A percentile compares a stretch with the other conserved stretches of the same genome.
These are phyloP conservation scores for Arrhopalites spinosus DNA, from an alignment of 2,888 invertebrate genomes.

Conservation along the genomic window DNA sequence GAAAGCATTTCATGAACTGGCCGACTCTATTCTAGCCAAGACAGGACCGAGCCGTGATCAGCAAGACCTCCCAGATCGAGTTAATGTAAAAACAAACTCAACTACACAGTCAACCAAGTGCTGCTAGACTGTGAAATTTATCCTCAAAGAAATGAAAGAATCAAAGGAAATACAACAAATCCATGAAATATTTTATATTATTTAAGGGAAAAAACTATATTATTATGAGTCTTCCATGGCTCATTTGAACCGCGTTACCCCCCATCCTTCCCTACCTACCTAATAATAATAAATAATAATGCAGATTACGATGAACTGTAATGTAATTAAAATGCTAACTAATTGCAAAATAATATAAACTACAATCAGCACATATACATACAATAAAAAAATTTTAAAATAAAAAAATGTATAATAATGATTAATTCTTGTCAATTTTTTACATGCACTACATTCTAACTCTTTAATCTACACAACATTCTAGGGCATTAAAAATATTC, in stretches of 20 bases:
- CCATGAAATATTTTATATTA: slow-evolving; percentile 17
- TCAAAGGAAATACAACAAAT: slow-evolving; percentile 4
- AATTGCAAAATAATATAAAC: no score
- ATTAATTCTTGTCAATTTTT: no score
- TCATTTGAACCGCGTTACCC: slow-evolving; percentile 32
- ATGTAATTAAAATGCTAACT: no score
- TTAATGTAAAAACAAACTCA: slow-evolving; percentile 32
- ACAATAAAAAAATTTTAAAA: no score
- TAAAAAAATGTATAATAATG: no score
- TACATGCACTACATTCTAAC: no score
- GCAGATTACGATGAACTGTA: slow-evolving; percentile 2
- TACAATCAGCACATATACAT: no score
- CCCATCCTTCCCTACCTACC: neutral
- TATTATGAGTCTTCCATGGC: slow-evolving; percentile 30
- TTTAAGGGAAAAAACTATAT: neutral
- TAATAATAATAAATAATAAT: neutral
- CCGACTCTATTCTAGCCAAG: slow-evolving; percentile 93
- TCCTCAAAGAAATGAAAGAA: neutral
- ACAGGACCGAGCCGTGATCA: slow-evolving; percentile 73
- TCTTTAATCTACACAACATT: no score
- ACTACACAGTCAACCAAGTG: slow-evolving; percentile 19
- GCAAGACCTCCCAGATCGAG: slow-evolving; percentile 45
- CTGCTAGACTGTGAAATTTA: slow-evolving; percentile 31
- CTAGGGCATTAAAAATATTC: no score
- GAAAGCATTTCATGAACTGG: slow-evolving; percentile 90